phyloP scores from a whole-genome alignment of 2,888 invertebrate genomes.

The Xestia xanthographa region DNA sequence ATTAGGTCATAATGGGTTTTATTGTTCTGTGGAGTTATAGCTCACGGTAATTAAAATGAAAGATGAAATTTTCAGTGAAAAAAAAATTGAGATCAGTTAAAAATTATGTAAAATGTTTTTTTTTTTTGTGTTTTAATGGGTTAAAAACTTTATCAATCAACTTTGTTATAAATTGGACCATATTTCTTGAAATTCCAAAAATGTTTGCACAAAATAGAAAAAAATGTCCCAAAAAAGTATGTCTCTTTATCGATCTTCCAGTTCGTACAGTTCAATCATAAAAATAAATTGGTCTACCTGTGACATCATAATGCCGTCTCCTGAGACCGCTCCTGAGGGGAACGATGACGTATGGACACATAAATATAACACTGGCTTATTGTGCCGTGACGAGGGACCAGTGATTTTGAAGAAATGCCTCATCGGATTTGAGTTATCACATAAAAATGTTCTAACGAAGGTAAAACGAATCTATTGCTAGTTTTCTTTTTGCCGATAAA shows the following conservation, averaged over 20 bases:
- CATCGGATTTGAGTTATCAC: constrained; percentile 53
- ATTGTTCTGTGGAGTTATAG: neutral
- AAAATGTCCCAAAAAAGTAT: neutral
- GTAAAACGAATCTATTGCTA: constrained; percentile 8
- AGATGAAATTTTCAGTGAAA: neutral
- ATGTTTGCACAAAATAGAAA: neutral
- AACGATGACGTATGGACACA: constrained; percentile 79
- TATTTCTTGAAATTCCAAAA: neutral
- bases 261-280: constrained; percentile 76
- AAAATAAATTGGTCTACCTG: constrained; percentile 87
- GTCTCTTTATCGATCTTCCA: constrained; percentile 27
- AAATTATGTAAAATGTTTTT: neutral
- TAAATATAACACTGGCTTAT: constrained; percentile 78
- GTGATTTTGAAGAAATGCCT: constrained; percentile 63
- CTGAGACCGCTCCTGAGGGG: constrained; percentile 74
- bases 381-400: constrained; percentile 78
- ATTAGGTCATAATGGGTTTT: constrained; percentile 74
- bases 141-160: neutral
- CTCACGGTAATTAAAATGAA: neutral
- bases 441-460: constrained; percentile 47
- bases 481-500: neutral
- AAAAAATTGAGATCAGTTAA: neutral
- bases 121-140: neutral
- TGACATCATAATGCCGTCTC: constrained; percentile 83
- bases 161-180: neutral